phyloP scores from a whole-genome alignment of 1,140 invertebrate species.

The Bombus polaris region DNA sequence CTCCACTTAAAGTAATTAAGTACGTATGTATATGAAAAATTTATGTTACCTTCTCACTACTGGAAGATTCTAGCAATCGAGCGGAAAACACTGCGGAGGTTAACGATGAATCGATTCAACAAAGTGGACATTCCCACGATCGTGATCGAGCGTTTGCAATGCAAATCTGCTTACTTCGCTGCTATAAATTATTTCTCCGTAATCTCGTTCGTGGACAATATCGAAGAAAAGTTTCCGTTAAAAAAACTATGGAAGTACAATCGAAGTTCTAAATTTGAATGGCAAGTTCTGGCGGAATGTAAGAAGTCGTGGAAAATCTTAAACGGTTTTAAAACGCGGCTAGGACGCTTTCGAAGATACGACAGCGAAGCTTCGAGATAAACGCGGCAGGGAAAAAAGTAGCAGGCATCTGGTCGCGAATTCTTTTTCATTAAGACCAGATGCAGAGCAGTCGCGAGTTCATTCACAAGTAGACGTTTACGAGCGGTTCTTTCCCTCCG shows the following conservation, averaged over 20 bases:
- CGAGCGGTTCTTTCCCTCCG: neutral
- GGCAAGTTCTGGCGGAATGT: neutral
- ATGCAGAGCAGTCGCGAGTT: conserved; percentile 41
- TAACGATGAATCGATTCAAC: conserved; percentile 22
- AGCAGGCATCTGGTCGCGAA: conserved; percentile 34
- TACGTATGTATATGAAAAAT: neutral
- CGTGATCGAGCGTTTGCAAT: neutral
- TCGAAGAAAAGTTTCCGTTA: neutral
- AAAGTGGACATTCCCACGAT: neutral
- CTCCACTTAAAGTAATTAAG: neutral
- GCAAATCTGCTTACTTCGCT: neutral
- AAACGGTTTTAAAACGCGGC: neutral
- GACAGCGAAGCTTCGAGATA: conserved; percentile 1
- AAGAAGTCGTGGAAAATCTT: neutral
- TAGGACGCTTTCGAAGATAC: neutral
- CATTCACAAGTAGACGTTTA: conserved; percentile 45
- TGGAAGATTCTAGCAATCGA: neutral
- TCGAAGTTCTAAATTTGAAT: neutral
- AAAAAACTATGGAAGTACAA: neutral
- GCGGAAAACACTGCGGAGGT: neutral
- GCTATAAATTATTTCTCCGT: neutral
- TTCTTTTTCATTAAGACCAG: conserved; percentile 44
- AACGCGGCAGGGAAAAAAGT: neutral
- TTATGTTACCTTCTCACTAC: too few species aligned
- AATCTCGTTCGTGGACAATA: neutral